Evolutionary conservation across 2,113 vertebrate genomes (phyloP).

Genomic region (Ameiurus melas): DNA sequence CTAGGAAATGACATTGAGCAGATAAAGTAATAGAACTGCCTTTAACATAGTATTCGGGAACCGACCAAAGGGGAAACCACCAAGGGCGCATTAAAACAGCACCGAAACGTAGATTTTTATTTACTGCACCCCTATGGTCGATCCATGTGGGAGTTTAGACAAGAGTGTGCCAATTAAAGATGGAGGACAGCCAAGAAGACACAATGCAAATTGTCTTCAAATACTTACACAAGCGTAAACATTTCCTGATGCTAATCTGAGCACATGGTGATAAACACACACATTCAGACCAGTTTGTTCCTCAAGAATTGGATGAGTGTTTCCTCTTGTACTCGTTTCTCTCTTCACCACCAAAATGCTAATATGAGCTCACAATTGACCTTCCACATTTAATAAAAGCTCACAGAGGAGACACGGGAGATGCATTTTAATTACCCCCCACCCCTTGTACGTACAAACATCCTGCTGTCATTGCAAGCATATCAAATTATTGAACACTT

Average conservation of each 20-base stretch:
- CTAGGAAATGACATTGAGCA: background rate
- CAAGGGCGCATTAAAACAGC: background rate
- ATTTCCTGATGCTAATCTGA: conserved; percentile 40
- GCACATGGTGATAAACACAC: conserved; percentile 43
- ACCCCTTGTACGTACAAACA: conserved; percentile 40
- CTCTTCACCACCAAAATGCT: background rate
- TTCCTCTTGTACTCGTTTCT: background rate
- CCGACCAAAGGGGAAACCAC: conserved; percentile 25
- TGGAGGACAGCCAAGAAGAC: conserved; percentile 41
- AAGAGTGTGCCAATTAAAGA: conserved; percentile 47
- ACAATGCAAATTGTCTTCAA: conserved; percentile 47
- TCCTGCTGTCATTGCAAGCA: conserved; percentile 45
- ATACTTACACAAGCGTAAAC: conserved; percentile 27
- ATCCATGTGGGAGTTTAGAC: background rate
- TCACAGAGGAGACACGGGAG: conserved; percentile 33
- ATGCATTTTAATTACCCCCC: conserved; percentile 53
- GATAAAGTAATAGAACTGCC: background rate
- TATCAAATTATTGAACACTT: conserved; percentile 50
- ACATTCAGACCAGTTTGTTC: background rate
- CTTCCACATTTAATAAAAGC: conserved; percentile 54
- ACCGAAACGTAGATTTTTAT: background rate
- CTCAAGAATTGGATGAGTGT: background rate
- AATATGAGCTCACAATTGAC: conserved; percentile 45
- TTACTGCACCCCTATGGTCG: background rate
- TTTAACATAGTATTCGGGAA: background rate